Base-by-base conservation (phyloP, 92 coral and sea anemone genomes). In the Porites evermanni region DNA sequence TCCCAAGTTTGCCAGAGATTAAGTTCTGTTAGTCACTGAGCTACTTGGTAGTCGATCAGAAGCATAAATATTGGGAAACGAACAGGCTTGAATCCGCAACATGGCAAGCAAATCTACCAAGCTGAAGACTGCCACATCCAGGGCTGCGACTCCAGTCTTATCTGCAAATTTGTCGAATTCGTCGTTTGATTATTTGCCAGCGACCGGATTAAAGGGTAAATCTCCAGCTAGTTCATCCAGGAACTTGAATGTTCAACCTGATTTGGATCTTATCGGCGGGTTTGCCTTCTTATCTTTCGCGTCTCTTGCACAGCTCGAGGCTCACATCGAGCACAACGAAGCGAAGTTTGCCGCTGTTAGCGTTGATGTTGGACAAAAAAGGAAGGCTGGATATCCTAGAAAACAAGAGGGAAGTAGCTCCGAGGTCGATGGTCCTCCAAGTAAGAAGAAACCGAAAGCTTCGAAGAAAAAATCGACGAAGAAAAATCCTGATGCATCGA, bases 271-370 rank as follows among this genome's bases (percentile, higher is more conserved):
- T 9, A 92, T 94, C 11, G 79, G 98, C 83, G 98, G 98, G 9
- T 94, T 94, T 88, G 98, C 95, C 26, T 94, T 94, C 61, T 69
- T 92, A 52, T 92, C 98, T 12, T 94, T 94, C 85, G 85, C 92
- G 26, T 89, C 90, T 20, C 82, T 86, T 53, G 91, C 79, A 21
- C 95, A 90, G 53, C 95, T 94, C 70, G 92, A 94, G 72, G 56
- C 88, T 80, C 98, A 94, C 87, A 90, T 94, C 88, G 95, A 86
- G 64, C 86, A 75, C 69, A 88, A 90, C 83, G 98, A 94, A 85
- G 82, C 80, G 63, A 92, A 88, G 38, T 69, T 92, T 52, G 74
- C 83, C 18, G 83, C 90, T 67, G 79, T 92, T 50, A 94, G 92
- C 68, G 71, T 94, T n/a, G 79, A 87, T 88, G 91, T 92, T 64